Evolutionary conservation across 2,888 invertebrate species (phyloP), one percentile per base, ranked within the genome.

Genomic region (Prosapia bicincta): DNA sequence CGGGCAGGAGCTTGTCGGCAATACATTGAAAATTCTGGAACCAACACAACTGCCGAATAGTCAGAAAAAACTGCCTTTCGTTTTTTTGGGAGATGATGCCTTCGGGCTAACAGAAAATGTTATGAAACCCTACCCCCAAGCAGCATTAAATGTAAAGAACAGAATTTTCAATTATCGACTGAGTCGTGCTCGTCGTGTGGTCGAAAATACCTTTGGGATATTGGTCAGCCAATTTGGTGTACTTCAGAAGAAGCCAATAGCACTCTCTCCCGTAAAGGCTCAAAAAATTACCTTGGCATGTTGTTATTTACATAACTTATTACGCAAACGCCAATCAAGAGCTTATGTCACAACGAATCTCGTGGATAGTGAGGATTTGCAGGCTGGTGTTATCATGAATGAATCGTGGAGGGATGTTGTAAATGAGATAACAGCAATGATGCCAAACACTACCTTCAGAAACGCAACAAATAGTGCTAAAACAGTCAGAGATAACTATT

Each of bases 41-140:
- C 69, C 43, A 3, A 23, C 10, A 3, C 2, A n/a, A 7, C 54
- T 75, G n/a, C 30, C 66, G 6, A 28, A 20, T 28, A 20, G 26
- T 9, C 15, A 43, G 9, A 43, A 71, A 74, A 24, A 28, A 75
- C 38, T 79, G 3, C 81, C 80, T n/a, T 78, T 74, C 43, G 76
- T 78, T 68, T 80, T 81, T 75, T 68, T 80, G 20, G 81, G 80
- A 9, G 80, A 81, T 75, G 81, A 81, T 32, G 81, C 80, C 25
- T 81, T 82, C 71, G 79, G 78, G 20, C 67, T 81, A 30, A 69
- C 75, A 32, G 77, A 74, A 76, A 77, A 79, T 74, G 75, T 81
- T 23, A 75, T 79, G 79, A 82, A 81, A 76, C 81, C 80, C 7
- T 81, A 74, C 68, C 26, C 69, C 24, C 78, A 78, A 69, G 38